Base-by-base conservation (phyloP, 2,113 vertebrate species). In the Podarcis raffonei region DNA sequence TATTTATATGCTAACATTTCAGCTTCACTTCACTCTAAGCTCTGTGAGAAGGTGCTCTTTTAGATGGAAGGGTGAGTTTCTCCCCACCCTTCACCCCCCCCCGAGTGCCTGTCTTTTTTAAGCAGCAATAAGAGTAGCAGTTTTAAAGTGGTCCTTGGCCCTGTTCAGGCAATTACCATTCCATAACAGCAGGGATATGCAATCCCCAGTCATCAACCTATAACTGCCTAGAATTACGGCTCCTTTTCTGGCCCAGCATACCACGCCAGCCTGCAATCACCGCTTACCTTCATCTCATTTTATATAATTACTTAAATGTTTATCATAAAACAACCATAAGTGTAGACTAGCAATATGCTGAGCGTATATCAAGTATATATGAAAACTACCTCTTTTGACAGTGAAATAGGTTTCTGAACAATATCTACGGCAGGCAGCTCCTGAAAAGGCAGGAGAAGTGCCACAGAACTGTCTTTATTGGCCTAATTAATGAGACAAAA, bases 401-500 rank as follows among this genome's bases (percentile, higher is more conserved):
- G 20, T 74, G 83, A 16, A 35, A 48, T 53, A n/a, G 39, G 65
- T n/a, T n/a, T 75, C 84, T 89, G 71, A 68, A 89, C 16, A 57
- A 87, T 48, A n/a, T 71, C 85, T 83, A 90, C 78, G n/a, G 85
- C 42, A 0, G n/a, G 85, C 42, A 0, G 0, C 75, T 88, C 83
- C 87, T 83, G 71, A 71, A 83, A 22, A 92, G 83, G 35, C 76
- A 74, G 84, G n/a, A 75, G 2, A 76, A 62, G 77, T 81, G 79
- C 37, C 65, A 62, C 75, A 85, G 88, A 90, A 91, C 84, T 89
- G 93, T 83, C 7, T 88, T 90, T 89, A 91, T 94, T 91, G 90
- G 88, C 6, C 22, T 35, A 85, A 48, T 91, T 91, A 90, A 87
- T 6, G 91, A 88, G 39, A 85, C 35, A n/a, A 27, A 83, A 74